Percentiles rank a stretch among this genome's conserved stretches.
These are phyloP conservation scores for Chrysolina americana DNA, from an alignment of 2,888 invertebrate species.

Conservation along the genomic window DNA sequence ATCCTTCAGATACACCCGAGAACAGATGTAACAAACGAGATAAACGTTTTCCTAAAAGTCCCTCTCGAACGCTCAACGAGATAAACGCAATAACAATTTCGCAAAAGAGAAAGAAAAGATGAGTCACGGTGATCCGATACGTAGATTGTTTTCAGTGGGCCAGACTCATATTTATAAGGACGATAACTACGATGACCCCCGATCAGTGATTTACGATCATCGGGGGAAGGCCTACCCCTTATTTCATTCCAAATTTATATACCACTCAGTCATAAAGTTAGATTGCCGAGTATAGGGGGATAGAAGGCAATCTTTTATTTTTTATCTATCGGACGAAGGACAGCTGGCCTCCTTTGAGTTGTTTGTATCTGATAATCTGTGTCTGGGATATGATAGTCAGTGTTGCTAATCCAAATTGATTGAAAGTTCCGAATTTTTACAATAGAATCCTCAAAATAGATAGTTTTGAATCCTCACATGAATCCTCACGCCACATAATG, in stretches of 20 bases:
- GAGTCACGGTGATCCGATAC: slow-evolving; percentile 57
- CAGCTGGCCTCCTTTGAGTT: not conserved
- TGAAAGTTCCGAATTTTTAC: no score
- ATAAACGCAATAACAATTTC: slow-evolving; percentile 57
- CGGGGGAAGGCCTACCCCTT: slow-evolving; percentile 62
- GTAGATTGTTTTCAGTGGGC: slow-evolving; percentile 57
- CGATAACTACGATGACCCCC: slow-evolving; percentile 65
- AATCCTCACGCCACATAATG: no score
- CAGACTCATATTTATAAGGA: slow-evolving; percentile 60
- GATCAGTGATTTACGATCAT: slow-evolving; percentile 64
- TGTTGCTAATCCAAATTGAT: no score
- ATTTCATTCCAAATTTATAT: slow-evolving; percentile 60
- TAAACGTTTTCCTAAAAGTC: slow-evolving; percentile 1
- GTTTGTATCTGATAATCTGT: not conserved
- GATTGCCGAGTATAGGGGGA: slow-evolving; percentile 50
- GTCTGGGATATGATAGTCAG: no score
- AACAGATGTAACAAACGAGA: slow-evolving; percentile 5
- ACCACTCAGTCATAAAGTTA: slow-evolving; percentile 51
- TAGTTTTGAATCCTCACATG: no score
- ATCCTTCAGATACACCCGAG: not conserved
- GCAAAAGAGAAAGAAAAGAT: slow-evolving; percentile 51
- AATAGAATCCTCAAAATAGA: no score
- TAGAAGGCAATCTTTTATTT: slow-evolving; percentile 39
- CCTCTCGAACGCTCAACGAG: slow-evolving; percentile 48
- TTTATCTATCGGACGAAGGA: slow-evolving; percentile 36